Conservation (phyloP, 2,888 invertebrate species). For the Megaustenia siamemsis region DNA sequence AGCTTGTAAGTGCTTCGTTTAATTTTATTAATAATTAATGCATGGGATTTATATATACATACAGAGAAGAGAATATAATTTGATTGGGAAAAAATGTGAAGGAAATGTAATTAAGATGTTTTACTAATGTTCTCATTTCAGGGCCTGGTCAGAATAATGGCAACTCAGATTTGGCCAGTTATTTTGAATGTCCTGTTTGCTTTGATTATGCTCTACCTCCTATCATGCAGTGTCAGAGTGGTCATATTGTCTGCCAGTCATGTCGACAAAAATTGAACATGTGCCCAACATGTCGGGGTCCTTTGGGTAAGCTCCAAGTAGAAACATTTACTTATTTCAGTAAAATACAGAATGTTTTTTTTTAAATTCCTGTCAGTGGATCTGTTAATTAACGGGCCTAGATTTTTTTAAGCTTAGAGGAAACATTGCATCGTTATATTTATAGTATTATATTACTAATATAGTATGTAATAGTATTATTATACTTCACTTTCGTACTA, state of each 20-base stretch:
- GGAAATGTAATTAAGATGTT: too few relatives aligned
- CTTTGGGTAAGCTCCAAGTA: slow-evolving; percentile 84
- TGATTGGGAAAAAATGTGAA: too few relatives aligned
- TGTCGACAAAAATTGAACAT: slow-evolving; percentile 97
- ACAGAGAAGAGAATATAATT: not conserved
- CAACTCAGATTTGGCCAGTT: slow-evolving; percentile 77
- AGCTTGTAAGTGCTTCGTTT: slow-evolving; percentile 45
- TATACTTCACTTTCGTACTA: too few relatives aligned
- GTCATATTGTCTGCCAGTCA: slow-evolving; percentile 97
- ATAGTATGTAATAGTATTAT: too few relatives aligned
- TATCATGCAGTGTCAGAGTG: slow-evolving; percentile 98
- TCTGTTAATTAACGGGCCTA: too few relatives aligned
- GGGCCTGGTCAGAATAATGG: slow-evolving; percentile 61
- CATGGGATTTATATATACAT: not conserved
- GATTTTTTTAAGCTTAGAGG: too few relatives aligned
- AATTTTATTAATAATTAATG: not conserved
- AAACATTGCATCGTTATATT: too few relatives aligned
- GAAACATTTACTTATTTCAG: not conserved
- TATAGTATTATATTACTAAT: too few relatives aligned
- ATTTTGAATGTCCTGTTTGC: slow-evolving; percentile 88
- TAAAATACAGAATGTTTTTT: too few relatives aligned
- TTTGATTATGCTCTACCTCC: slow-evolving; percentile 99
- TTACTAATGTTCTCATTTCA: slow-evolving; percentile 27
- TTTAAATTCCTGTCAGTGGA: too few relatives aligned
- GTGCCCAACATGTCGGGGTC: slow-evolving; percentile 98